A percentile compares a stretch with the other conserved stretches of the same genome.
phyloP scores from a whole-genome alignment of 2,888 invertebrate species.

The Hydriomena furcata region DNA sequence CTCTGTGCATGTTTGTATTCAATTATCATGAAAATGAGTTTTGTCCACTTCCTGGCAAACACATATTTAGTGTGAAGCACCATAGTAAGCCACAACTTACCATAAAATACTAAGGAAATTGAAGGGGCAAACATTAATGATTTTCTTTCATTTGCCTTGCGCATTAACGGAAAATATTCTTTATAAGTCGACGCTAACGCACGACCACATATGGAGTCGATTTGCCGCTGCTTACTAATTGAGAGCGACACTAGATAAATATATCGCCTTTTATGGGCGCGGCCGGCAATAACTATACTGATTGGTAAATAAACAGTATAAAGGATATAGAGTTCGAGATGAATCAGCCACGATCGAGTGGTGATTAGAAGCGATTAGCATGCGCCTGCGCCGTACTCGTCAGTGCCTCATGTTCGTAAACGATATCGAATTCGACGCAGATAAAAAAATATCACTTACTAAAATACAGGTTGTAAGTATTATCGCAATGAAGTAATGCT shows the following conservation, averaged over 20 bases:
- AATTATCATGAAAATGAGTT: constrained; percentile 11
- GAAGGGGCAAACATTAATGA: constrained; percentile 74
- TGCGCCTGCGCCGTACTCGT: constrained; percentile 53
- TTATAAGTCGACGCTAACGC: constrained; percentile 68
- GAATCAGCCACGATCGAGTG: constrained; percentile 78
- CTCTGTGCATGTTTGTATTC: constrained; percentile 6
- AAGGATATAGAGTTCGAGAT: constrained; percentile 62
- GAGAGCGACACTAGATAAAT: constrained; percentile 78
- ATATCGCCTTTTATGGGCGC: constrained; percentile 78
- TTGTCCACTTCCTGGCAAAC: constrained; percentile 12
- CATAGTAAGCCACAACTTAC: constrained; percentile 41
- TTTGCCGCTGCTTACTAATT: constrained; percentile 77
- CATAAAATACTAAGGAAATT: constrained; percentile 65
- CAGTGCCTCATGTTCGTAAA: constrained; percentile 9
- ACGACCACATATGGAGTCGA: constrained; percentile 77
- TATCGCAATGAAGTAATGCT: too few species aligned
- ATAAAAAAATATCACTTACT: too few species aligned
- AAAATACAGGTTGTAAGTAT: too few species aligned
- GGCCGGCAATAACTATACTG: constrained; percentile 69
- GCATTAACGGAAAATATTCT: constrained; percentile 73
- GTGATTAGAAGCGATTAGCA: constrained; percentile 80
- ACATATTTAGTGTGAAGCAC: constrained; percentile 12
- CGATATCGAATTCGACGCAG: too few species aligned
- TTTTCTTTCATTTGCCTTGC: constrained; percentile 72
- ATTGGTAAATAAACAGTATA: constrained; percentile 79